phyloP scores from a whole-genome alignment of 2,797 vertebrate species.

The Limnodromus scolopaceus region DNA sequence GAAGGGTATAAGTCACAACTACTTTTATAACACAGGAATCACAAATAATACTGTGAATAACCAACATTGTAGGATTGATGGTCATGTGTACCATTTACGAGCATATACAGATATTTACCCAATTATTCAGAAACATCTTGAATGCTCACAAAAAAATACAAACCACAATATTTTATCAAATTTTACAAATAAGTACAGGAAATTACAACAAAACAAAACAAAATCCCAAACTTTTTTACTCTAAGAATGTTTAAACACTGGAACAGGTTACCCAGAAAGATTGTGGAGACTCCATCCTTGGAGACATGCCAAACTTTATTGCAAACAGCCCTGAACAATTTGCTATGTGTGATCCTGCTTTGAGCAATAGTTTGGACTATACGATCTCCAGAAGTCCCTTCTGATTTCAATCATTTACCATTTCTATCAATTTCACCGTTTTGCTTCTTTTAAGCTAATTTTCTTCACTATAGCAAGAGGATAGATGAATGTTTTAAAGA shows the following conservation, averaged over 20 bases:
- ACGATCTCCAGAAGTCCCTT: neutral
- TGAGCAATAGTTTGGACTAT: neutral
- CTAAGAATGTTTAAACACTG: neutral
- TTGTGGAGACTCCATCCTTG: neutral
- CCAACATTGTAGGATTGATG: neutral
- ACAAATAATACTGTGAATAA: neutral
- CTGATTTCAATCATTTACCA: neutral
- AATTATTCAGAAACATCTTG: neutral
- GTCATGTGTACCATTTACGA: neutral
- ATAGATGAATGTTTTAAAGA: neutral
- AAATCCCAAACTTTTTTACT: neutral
- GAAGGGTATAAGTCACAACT: neutral
- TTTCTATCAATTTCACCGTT: neutral
- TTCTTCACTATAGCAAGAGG: neutral
- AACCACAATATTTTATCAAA: neutral
- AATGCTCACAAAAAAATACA: neutral
- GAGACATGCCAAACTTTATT: neutral
- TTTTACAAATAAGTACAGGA: neutral
- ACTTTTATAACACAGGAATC: neutral
- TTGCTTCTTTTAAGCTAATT: neutral
- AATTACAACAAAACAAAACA: neutral
- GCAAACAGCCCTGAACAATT: neutral
- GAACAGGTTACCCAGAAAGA: neutral
- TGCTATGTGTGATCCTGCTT: neutral
- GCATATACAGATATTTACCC: neutral